Evolutionary conservation across 2,888 invertebrate genomes (phyloP), one percentile per base, ranked within the genome.

Genomic region (Nomada lathburiana): DNA sequence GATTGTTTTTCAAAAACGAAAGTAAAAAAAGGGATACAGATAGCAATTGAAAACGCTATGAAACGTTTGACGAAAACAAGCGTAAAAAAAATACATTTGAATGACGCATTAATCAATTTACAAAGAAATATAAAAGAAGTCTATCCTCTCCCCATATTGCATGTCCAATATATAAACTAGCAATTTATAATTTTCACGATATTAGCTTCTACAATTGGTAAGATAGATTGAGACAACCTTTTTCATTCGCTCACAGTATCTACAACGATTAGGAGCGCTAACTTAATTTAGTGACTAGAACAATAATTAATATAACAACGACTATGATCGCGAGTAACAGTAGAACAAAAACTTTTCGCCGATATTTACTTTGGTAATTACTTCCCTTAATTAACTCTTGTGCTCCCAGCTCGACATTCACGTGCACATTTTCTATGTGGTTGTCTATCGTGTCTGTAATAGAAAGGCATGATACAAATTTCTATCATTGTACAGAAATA

Each of bases 331-430:
- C 97, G 86, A 97, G 95, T 74, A 96, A 92, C 88, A 96, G 95
- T 85, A 97, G 94, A 88, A 97, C 95, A 92, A 96, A 95, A 94
- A 97, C 95, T 94, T 97, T 97, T 92, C 96, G 96, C 76, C 97
- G 95, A 93, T 96, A 97, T 92, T 95, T 95, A 93, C 96, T 96
- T 94, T 97, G 97, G 94, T 97, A 96, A 88, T 96, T 95, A 50
- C 96, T 96, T 23, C 98, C 98, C 93, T 98, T 98, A n/a, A 96
- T 95, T 59, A 98, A 94, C 90, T 98, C 96, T 83, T 96, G 96
- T 9, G 96, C 95, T 0, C 97, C 98, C n/a, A 96, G 94, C 92
- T 98, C 98, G 5, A 98, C 97, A 89, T 97, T 95, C 2, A 95
- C 95, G 70, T 96, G 95, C 1, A 97, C 96, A 79, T 95, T 95